Conservation (phyloP, 1,140 invertebrate genomes). For the Dinoponera quadriceps region DNA sequence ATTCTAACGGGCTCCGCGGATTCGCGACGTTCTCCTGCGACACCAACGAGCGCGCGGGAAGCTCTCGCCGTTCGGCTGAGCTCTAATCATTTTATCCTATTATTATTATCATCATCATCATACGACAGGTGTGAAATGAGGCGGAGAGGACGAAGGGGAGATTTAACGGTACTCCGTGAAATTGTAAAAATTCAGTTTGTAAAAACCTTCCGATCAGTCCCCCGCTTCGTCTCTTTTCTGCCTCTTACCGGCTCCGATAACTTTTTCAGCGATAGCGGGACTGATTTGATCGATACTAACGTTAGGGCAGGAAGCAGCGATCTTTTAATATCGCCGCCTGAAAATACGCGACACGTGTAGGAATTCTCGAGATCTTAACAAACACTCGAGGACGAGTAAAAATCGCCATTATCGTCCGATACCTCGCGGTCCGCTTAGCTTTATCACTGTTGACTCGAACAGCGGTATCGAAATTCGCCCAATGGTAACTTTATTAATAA, state of each 20-base stretch:
- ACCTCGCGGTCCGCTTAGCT: not conserved
- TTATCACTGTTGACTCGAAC: not conserved
- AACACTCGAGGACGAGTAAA: not conserved
- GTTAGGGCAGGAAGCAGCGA: not conserved
- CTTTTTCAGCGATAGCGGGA: not conserved
- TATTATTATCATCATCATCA: constrained; percentile 35
- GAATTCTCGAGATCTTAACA: not conserved
- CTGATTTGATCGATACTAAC: not conserved
- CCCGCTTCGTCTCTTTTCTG: not conserved
- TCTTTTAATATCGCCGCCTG: not conserved
- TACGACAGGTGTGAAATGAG: constrained; percentile 45
- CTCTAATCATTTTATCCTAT: constrained; percentile 53
- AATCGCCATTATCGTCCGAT: not conserved
- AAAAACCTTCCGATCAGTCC: not conserved
- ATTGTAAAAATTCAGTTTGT: not conserved
- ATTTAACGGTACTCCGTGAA: constrained; percentile 28
- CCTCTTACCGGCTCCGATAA: not conserved
- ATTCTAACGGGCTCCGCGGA: constrained; percentile 60
- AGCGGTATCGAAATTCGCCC: not conserved
- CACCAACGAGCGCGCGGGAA: not conserved
- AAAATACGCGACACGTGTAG: not conserved
- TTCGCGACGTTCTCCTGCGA: constrained; percentile 39
- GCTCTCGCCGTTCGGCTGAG: constrained; percentile 42
- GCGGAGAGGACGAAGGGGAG: not conserved
- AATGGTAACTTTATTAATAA: not conserved